A percentile compares a stretch with the other conserved stretches of the same genome.
These are phyloP conservation scores for Drosophila histrio DNA, from an alignment of 2,888 invertebrate species.

Conservation along the genomic window DNA sequence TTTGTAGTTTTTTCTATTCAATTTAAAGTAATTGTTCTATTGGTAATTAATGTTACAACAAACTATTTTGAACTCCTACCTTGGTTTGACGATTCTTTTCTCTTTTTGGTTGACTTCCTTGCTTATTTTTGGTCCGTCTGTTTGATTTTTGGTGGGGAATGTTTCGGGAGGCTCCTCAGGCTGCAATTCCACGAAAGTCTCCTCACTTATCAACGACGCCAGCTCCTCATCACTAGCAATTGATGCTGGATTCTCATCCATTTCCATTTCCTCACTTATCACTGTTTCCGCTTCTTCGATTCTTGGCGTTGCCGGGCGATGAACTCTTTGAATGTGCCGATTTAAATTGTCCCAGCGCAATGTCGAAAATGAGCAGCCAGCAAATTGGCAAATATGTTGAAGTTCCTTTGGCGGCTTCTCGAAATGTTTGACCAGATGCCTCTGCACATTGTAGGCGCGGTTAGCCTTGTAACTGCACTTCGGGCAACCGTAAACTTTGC, in stretches of 20 bases:
- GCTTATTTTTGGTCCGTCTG: neutral
- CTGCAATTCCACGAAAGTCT: neutral
- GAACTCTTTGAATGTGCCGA: constrained; percentile 29
- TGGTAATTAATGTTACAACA: neutral
- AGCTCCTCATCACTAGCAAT: neutral
- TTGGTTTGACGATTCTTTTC: constrained; percentile 18
- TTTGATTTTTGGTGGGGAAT: neutral
- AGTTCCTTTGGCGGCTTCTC: constrained; percentile 45
- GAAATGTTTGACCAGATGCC: constrained; percentile 35
- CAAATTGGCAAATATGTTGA: constrained; percentile 32
- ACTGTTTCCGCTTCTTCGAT: neutral
- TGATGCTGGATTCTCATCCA: neutral
- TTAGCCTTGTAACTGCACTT: constrained; percentile 40
- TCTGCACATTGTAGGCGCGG: constrained; percentile 44
- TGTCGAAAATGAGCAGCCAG: constrained; percentile 34
- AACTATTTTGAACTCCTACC: neutral
- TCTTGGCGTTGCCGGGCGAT: constrained; percentile 1
- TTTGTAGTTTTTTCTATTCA: constrained; percentile 21
- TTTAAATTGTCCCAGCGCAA: constrained; percentile 46
- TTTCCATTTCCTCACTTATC: neutral
- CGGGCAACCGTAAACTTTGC: constrained; percentile 27
- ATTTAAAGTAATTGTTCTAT: neutral
- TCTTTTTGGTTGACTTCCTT: neutral
- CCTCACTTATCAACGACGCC: neutral
- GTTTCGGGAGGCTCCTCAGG: neutral